Evolutionary conservation across 2,113 vertebrate genomes (phyloP), one percentile per base, ranked within the genome.

Genomic region (Clarias magur): DNA sequence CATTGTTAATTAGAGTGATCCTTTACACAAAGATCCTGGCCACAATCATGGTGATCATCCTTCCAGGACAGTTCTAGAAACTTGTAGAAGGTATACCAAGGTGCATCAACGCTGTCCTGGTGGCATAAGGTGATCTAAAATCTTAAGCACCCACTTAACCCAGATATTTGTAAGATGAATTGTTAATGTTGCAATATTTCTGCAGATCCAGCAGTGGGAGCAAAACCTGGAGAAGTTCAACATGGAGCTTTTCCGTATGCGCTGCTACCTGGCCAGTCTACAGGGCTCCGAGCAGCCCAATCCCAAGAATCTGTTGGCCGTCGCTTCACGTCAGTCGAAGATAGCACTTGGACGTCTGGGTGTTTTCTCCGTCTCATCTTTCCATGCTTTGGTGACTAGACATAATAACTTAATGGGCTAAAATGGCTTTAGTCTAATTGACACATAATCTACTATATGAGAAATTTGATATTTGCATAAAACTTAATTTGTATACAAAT

Each of bases 211-310:
- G 91, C 97, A 98, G 82, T 99, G 98, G 98, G 97, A 99, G 83
- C 97, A 97, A 94, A 99, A 99, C 91, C 94, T 99, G 94, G 98
- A 99, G 92, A 96, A 96, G 65, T 97, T 98, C 90, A 97, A 97
- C 93, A 95, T 98, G 96, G 97, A 98, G 34, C 95, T 99, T 84
- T 99, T 99, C 95, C 93, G 97, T 72, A 93, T 96, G 91, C 95
- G 96, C 59, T 99, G 97, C 88, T 99, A 99, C 83, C 94, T 97
- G 88, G 96, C 97, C 90, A 99, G 98, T 91, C 93, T 99, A 88
- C 97, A 99, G 93, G 98, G 98, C 7, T 94, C 96, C 21, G 98
- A 99, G 92, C 91, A 97, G 86, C 98, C 98, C 7, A 99, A 99
- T 91, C 97, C 98, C 15, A 99, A 99, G 92, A 95, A 96, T 89